A percentile compares a stretch with the other conserved stretches of the same genome.
Evolutionary conservation across 2,888 invertebrate genomes (phyloP).

Genomic region (Andrena haemorrhoa): DNA sequence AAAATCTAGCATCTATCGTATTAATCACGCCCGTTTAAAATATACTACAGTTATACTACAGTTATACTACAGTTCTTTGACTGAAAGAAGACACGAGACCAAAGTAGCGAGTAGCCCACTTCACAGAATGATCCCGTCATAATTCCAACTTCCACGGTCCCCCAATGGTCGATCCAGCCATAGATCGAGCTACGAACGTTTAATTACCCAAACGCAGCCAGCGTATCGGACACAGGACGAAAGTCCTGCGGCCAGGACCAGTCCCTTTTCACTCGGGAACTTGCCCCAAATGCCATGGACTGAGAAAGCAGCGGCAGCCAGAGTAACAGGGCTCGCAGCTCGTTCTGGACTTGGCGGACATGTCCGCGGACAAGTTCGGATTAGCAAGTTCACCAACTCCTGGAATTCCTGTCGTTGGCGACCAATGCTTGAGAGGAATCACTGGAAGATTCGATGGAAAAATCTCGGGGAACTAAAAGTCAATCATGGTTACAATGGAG

Average conservation of each 20-base stretch:
- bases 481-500: too few species aligned
- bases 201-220: slow-evolving; percentile 43
- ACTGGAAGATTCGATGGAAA: neutral
- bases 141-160: neutral
- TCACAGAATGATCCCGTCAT: neutral
- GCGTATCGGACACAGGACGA: slow-evolving; percentile 17
- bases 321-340: slow-evolving; percentile 61
- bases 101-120: too few species aligned
- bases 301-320: slow-evolving; percentile 37
- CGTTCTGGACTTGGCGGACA: slow-evolving; percentile 69
- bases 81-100: too few species aligned
- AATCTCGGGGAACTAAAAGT: too few species aligned
- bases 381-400: slow-evolving; percentile 78
- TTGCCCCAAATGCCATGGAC: slow-evolving; percentile 41
- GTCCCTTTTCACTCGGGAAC: slow-evolving; percentile 45
- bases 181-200: slow-evolving; percentile 41
- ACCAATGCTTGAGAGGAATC: neutral
- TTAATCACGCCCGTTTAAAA: too few species aligned
- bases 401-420: slow-evolving; percentile 73
- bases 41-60: too few species aligned
- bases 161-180: slow-evolving; percentile 3
- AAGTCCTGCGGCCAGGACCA: slow-evolving; percentile 24
- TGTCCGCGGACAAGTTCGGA: slow-evolving; percentile 77
- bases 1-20: too few species aligned
- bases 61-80: too few species aligned